Percentiles rank a stretch among this genome's conserved stretches.
Evolutionary conservation across 2,113 vertebrate species (phyloP).

Genomic region (Scalopus aquaticus): DNA sequence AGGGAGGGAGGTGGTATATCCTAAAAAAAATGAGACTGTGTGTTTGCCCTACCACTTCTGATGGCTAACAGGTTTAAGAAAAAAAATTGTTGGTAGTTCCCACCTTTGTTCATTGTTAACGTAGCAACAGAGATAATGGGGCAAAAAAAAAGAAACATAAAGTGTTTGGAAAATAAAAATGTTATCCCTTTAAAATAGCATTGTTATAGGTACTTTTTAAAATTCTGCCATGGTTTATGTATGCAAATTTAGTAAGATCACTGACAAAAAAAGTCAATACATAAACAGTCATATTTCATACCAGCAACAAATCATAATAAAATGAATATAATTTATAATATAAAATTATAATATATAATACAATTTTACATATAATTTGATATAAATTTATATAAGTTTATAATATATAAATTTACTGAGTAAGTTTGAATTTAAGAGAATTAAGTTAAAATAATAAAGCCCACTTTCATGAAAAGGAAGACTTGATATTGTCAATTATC

Average conservation of each 20-base stretch:
- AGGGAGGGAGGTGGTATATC: neutral
- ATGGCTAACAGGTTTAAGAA: neutral
- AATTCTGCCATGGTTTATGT: neutral
- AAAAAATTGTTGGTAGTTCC: neutral
- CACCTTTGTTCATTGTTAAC: neutral
- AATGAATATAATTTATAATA: neutral
- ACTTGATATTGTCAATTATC: neutral
- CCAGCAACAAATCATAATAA: neutral
- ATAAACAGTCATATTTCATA: neutral
- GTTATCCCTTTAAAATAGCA: neutral
- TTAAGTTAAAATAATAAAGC: neutral
- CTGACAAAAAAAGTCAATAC: neutral
- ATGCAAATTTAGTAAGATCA: neutral
- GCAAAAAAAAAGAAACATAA: neutral
- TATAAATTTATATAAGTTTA: neutral
- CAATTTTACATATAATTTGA: too few species aligned
- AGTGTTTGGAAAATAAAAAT: neutral
- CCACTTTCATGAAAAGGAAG: neutral
- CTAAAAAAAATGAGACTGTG: neutral
- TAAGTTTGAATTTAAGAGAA: neutral
- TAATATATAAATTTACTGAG: neutral
- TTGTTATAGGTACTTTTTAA: neutral
- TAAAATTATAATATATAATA: too few species aligned
- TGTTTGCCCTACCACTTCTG: neutral
- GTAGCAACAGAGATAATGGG: neutral